Base-by-base conservation (phyloP, 2,888 invertebrate genomes). In the Drosophila tanythrix region DNA sequence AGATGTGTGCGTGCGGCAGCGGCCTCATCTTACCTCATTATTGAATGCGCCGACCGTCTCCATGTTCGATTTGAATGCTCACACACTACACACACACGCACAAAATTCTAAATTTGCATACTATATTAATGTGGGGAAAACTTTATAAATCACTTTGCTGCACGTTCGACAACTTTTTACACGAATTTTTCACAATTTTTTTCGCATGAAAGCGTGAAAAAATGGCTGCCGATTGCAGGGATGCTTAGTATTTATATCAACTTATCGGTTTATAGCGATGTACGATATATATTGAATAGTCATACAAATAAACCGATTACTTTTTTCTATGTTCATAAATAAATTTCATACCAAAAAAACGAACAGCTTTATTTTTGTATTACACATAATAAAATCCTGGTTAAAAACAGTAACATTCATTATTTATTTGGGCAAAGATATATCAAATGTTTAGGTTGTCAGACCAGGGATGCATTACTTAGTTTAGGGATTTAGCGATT, bases 41-140 rank as follows among this genome's bases (percentile, higher is more conserved):
- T 93, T 93, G 80, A 93, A 93, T 69, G 93, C 92, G 69, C 91
- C 91, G 72, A 93, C 93, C 81, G 92, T 93, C 78, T 93, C 93
- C 93, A 93, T 93, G 81, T 56, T 85, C 63, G 55, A 77, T 83
- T 65, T 63, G 64, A 46, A 67, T 74, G 64, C 57, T 72, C 79
- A 83, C 82, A 70, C 83, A 88, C 83, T 83, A 66, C 85, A 76
- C 81, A 76, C 81, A 68, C 79, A 77, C 85, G 53, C 76, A 76
- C 84, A 57, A 78, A 52, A 55, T 74, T 81, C 74, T 56, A 84
- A 78, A 77, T 75, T 83, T 69, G 83, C 88, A 85, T 88, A 77
- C 71, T 86, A 81, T 71, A 67, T 61, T 18, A 65, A 48, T 72
- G 64, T 48, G 33, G 35, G 5, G 29, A 48, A 46, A 74, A 60